Base-by-base conservation (phyloP, 2,797 vertebrate genomes). In the Hozukius guyotensis region DNA sequence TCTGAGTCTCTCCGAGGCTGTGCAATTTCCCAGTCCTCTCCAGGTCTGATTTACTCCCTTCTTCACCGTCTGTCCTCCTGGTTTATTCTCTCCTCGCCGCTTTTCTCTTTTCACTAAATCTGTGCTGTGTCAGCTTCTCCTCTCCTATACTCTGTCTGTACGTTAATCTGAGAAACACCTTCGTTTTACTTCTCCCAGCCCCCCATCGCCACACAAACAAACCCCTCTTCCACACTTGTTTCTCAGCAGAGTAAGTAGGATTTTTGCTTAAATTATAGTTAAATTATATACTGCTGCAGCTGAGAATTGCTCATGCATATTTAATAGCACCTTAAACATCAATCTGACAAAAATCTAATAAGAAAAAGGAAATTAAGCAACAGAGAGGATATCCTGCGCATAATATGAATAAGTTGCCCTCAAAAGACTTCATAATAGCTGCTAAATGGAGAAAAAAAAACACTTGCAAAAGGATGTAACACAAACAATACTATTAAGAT, bases 31-130 rank as follows among this genome's bases (percentile, higher is more conserved):
- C 82, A 69, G 70, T 76, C 77, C 82, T 82, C 85, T 77, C 22
- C 11, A 69, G 81, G 67, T 82, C 82, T 94, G 89, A 93, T 93
- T 95, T 93, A 95, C 79, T 85, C 74, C 71, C 68, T 66, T 78
- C 42, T 53, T 78, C 71, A 36, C 46, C 20, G 67, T 80, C 85
- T 86, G 68, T 71, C 78, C 77, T 71, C 77, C 78, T 10, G 74
- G 78, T 76, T 85, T 92, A 89, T 88, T 88, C 82, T 87, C 70
- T 87, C 61, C 76, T 75, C 27, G 6, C 63, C 9, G 63, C 78
- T 80, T 81, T 32, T 80, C 81, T 73, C 77, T 83, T 80, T 68
- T 61, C 75, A 85, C 85, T 90, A 91, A 90, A 94, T 92, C 87
- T 89, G 73, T 88, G 91, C 89, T 87, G 88, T 55, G 86, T 92